Evolutionary conservation across 2,797 vertebrate species (phyloP), one percentile per base, ranked within the genome.

Genomic region (Centropyge bicolor): DNA sequence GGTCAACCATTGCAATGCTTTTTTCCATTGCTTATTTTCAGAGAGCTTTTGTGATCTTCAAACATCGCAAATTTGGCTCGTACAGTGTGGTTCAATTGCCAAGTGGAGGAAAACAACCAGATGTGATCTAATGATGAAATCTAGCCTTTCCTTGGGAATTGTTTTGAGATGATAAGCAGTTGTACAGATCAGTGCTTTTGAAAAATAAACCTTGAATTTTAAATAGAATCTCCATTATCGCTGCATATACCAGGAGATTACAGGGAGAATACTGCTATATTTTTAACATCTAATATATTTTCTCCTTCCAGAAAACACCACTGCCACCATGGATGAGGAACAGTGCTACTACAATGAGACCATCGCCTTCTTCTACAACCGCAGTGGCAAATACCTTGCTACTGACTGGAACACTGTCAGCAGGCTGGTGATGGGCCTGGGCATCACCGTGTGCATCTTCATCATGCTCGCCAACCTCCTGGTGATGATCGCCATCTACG

Each of bases 381-480:
- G 94, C 88, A 99, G 98, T 80, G 96, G 95, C 77, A 99, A 99
- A 88, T 85, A 94, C 84, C 96, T 99, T 41, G 97, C 97, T 74
- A 96, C 95, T 16, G 97, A 98, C 89, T 99, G 98, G 98, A 96
- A 99, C 88, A 94, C 97, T 1, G 96, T 99, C 91, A 99, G 98
- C 96, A 96, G 96, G 89, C 96, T 99, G 85, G 98, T 99, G 84
- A 99, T 99, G 98, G 98, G 97, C 76, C 96, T 99, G 68, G 98
- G 98, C 80, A 98, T 99, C 95, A 99, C 98, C 0, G 98, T 99
- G 70, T 99, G 98, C 81, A 97, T 99, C 94, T 99, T 99, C 93
- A 99, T 99, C 94, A 99, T 99, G 98, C 91, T 99, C 70, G 98
- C 98, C 92, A 99, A 99, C 94, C 94, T 99, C 3, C 96, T 99